Conservation (phyloP, 1,140 invertebrate species). For the Diprion similis region DNA sequence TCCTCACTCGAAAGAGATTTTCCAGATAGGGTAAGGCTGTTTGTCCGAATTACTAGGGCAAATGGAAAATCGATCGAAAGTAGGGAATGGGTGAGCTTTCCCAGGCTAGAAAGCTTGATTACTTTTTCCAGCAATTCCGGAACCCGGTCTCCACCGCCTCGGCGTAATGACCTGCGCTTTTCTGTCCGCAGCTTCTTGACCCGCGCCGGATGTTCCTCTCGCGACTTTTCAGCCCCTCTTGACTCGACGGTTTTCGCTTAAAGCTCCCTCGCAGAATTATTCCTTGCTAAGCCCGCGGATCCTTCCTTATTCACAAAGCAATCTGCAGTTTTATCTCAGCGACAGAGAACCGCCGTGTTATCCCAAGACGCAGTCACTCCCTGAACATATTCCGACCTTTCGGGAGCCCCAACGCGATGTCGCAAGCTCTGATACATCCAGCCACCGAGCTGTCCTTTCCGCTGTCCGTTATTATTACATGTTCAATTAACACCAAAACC, state of each 20-base stretch:
- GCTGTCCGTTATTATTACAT: not conserved
- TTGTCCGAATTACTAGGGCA: constrained; percentile 2
- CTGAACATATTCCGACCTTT: not conserved
- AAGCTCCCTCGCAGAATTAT: too few species aligned
- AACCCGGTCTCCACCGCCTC: not conserved
- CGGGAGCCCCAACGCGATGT: not conserved
- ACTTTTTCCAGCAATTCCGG: not conserved
- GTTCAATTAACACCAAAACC: not conserved
- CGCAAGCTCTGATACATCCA: not conserved
- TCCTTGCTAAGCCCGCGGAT: not conserved
- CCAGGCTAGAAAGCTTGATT: not conserved
- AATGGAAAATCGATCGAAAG: not conserved
- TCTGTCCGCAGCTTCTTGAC: not conserved
- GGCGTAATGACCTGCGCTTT: not conserved
- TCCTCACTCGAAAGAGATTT: too few species aligned
- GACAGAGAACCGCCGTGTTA: not conserved
- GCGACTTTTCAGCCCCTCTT: too few species aligned
- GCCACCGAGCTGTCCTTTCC: not conserved
- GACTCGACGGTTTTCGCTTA: too few species aligned
- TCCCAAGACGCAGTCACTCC: not conserved
- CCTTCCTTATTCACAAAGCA: not conserved
- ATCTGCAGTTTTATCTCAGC: constrained; percentile 5
- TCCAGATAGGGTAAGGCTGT: not conserved
- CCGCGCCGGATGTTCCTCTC: not conserved
- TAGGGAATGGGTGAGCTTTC: not conserved